Evolutionary conservation across 2,113 vertebrate genomes (phyloP), one percentile per base, ranked within the genome.

Genomic region (Mus pahari): DNA sequence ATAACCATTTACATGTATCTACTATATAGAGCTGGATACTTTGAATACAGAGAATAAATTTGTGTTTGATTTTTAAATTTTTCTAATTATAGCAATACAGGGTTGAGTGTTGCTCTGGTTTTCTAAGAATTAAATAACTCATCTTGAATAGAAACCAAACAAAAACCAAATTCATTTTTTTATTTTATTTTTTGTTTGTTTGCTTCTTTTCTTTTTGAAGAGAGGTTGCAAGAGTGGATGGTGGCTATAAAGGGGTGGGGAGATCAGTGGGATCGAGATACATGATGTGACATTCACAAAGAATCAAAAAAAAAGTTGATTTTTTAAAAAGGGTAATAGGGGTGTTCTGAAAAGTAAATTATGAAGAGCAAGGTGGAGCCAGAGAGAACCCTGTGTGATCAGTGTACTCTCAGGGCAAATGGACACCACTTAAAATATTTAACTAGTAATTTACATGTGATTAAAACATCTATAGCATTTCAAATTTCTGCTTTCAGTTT

Each of bases 81-180:
- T 90, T 42, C 79, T 92, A 68, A 89, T 93, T 22, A 89, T 95
- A 88, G 81, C 26, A 60, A 98, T 96, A 96, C 28, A 75, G 77
- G 5, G 62, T 92, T 97, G 94, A 94, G 12, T 91, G 36, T 91
- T 92, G 45, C 53, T 95, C 39, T 97, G 88, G 95, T 92, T 96
- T 97, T 94, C 70, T 91, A 92, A 93, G 55, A 96, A 94, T 91
- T 97, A 90, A 96, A 89, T 81, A 96, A 92, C 13, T 96, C n/a
- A 89, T 58, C 53, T 84, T 94, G 50, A 89, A 42, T 82, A 94
- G 48, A 95, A 82, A 17, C 86, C 94, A 90, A 48, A 90, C 81
- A 97, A 8, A 90, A 36, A 90, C 31, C 36, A 93, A 96, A 96
- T 91, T 13, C 66, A 89, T 70, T 86, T 33, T 68, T 36, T 68